Conservation (phyloP, 2,113 vertebrate species). For the Petroica traversi region DNA sequence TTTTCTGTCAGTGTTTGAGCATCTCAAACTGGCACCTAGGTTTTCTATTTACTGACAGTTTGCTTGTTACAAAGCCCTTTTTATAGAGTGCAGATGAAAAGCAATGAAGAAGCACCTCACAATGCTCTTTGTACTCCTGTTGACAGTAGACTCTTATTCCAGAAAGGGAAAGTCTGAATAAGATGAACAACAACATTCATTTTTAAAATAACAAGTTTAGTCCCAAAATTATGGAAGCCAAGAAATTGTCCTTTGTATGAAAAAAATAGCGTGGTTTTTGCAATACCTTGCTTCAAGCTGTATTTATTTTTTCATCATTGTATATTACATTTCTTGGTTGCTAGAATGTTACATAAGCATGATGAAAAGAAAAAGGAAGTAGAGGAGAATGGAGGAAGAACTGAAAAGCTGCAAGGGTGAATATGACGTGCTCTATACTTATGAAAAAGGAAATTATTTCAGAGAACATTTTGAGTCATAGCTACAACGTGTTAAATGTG, state of each 20-base stretch:
- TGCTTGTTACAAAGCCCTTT: background rate
- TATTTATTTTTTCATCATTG: background rate
- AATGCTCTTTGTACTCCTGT: background rate
- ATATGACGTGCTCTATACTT: background rate
- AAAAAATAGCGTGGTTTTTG: background rate
- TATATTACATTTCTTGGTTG: background rate
- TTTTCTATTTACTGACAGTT: background rate
- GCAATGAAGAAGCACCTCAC: accelerated
- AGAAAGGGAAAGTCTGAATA: background rate
- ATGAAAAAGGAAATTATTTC: background rate
- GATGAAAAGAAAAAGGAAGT: background rate
- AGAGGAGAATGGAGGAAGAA: background rate
- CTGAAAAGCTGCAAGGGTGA: background rate
- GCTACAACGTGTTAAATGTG: background rate
- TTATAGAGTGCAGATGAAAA: background rate
- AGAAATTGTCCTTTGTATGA: background rate
- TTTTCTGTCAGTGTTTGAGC: background rate
- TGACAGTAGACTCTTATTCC: background rate
- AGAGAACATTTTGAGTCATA: background rate
- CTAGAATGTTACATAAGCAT: background rate
- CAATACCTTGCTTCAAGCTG: background rate
- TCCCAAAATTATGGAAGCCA: background rate
- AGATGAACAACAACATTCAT: background rate
- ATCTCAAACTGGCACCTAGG: background rate
- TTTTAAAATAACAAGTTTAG: background rate